Base-by-base conservation (phyloP, 2,888 invertebrate species). In the Argyresthia albistria region DNA sequence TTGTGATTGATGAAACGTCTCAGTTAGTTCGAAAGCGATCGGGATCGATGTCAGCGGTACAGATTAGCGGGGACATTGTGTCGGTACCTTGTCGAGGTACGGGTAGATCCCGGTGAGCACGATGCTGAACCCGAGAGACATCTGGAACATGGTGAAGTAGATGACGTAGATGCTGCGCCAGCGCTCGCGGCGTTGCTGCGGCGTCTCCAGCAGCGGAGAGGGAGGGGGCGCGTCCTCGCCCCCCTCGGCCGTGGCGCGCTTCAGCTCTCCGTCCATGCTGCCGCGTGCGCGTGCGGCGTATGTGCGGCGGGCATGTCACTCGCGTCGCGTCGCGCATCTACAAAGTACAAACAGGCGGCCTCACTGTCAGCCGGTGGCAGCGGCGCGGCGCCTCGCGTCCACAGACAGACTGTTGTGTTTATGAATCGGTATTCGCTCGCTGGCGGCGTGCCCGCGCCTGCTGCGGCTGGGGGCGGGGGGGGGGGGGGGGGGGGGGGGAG, bases 91-190 rank as follows among this genome's bases (percentile, higher is more conserved):
- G 69, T 93, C 92, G 54, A 96, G 89, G 73, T 94, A 96, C 1
- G 96, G 96, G 95, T 95, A 96, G 48, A 96, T 93, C 53, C 95
- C 95, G 0, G 96, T 95, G 46, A 96, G 88, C 60, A 95, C 92
- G 60, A 96, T 94, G 73, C 95, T 95, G 79, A 96, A 96, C 35
- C 95, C 96, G 50, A 96, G 84, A 0, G 95, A 94, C 91, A 96
- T 95, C 59, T 95, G 90, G 81, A 96, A 96, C 93, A 95, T 95
- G 53, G 95, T 95, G 76, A 95, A 95, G 80, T 96, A 95, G 67
- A 96, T 93, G 46, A 94, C 89, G 66, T 93, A 91, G 57, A 96
- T 89, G 58, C 95, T 95, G 59, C 90, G 89, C 93, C 93, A 94
- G 80, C 96, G 89, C 70, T 91, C 89, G 60, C 87, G 88, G 60